Evolutionary conservation across 2,797 vertebrate genomes (phyloP).

Genomic region (Perodicticus potto): DNA sequence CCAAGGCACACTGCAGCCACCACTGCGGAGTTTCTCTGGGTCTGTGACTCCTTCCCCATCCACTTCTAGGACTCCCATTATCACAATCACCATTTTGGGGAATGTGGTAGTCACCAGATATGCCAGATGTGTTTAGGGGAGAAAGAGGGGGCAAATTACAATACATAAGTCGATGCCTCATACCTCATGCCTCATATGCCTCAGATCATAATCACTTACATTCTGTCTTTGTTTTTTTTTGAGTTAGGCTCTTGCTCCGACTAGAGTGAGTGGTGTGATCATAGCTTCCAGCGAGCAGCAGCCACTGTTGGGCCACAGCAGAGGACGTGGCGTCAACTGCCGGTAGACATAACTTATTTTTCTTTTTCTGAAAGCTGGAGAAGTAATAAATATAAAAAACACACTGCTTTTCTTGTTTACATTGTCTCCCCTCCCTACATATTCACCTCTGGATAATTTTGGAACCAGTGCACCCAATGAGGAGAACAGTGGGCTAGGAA

Average conservation of each 20-base stretch:
- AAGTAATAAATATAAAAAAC: not conserved
- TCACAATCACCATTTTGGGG: not conserved
- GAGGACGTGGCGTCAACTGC: accelerated
- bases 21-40: not conserved
- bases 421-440: accelerated
- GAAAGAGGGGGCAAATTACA: no score
- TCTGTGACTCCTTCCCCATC: not conserved
- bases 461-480: accelerated
- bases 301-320: accelerated
- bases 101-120: no score
- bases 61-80: not conserved
- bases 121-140: not conserved
- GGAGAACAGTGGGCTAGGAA: accelerated
- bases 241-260: not conserved
- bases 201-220: no score
- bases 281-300: not conserved
- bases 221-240: not conserved
- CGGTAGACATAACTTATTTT: accelerated
- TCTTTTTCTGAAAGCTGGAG: not conserved
- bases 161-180: not conserved
- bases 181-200: no score
- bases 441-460: not conserved
- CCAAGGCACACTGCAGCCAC: not conserved
- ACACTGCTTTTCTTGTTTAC: not conserved
- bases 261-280: not conserved